Evolutionary conservation across 2,888 invertebrate species (phyloP), one percentile per base, ranked within the genome.

Genomic region (Rhorus exstirpatorius): DNA sequence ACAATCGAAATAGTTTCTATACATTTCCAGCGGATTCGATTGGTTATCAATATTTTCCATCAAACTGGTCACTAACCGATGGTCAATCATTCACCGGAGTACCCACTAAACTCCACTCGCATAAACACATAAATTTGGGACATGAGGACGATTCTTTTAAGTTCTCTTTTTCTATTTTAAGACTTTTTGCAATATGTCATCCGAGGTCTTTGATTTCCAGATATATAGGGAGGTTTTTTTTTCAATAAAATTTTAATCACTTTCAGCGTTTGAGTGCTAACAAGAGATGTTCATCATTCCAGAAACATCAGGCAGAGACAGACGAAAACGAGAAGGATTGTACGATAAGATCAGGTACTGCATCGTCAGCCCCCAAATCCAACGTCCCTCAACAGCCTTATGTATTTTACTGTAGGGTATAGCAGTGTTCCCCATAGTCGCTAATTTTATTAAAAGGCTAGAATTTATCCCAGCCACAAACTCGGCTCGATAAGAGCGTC

Each of bases 381-480:
- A 87, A 90, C 86, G 87, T 86, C 85, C 86, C 90, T 84, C 88
- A 86, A 85, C 87, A 89, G 85, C 87, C 87, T 85, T 89, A 91
- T 86, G 92, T 92, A 87, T 92, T 92, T 90, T 92, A 91, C 83
- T 92, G 90, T 88, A 91, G 89, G 83, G 88, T 92, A 86, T 92
- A 90, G 89, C 46, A 46, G 68, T 63, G 31, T 58, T 8, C 31
- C 53, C 35, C 74, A 63, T 75, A 79, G 70, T 51, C n/a, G 6
- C 8, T 19, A 10, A n/a, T 49, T 53, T 38, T 8, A 8, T 14
- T 4, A 55, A 55, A 14, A 31, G 3, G 17, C 10, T 10, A n/a
- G 14, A 26, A 61, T 38, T 31, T 49, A 12, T 26, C 41, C 24
- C 26, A 17, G 17, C 12, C 35, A 55, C 26, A 21, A 63, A 44